Conservation (phyloP, 2,113 vertebrate genomes). For the Mastomys coucha region DNA sequence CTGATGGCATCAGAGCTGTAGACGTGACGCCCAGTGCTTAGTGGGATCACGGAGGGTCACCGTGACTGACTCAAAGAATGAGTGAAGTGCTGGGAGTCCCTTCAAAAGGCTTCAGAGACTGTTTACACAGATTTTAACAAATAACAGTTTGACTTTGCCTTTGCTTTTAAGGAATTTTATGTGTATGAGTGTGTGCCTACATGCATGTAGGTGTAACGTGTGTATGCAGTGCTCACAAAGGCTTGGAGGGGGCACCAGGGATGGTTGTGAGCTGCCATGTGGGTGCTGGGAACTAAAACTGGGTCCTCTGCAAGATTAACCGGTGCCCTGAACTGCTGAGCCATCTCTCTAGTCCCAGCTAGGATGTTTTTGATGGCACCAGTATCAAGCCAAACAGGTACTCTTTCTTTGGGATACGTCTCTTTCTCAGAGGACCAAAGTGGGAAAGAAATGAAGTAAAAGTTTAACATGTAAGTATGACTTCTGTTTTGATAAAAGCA, state of each 20-base stretch:
- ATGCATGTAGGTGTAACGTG: background rate
- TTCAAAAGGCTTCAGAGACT: background rate
- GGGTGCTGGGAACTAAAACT: background rate
- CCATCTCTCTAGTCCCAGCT: background rate
- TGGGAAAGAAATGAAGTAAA: background rate
- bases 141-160: background rate
- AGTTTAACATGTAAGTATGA: background rate
- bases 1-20: background rate
- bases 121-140: background rate
- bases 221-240: background rate
- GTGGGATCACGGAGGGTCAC: accelerated
- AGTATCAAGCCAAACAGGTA: background rate
- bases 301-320: background rate
- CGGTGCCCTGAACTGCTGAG: background rate
- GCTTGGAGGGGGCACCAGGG: background rate
- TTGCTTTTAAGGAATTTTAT: background rate
- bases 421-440: background rate
- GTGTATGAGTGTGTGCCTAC: background rate
- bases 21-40: background rate
- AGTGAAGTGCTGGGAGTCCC: background rate
- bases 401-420: background rate
- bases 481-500: background rate
- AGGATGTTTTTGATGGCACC: background rate
- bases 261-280: background rate
- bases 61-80: background rate